A percentile compares a stretch with the other conserved stretches of the same genome.
phyloP scores from a whole-genome alignment of 2,113 vertebrate species.

The Solenodon paradoxus region DNA sequence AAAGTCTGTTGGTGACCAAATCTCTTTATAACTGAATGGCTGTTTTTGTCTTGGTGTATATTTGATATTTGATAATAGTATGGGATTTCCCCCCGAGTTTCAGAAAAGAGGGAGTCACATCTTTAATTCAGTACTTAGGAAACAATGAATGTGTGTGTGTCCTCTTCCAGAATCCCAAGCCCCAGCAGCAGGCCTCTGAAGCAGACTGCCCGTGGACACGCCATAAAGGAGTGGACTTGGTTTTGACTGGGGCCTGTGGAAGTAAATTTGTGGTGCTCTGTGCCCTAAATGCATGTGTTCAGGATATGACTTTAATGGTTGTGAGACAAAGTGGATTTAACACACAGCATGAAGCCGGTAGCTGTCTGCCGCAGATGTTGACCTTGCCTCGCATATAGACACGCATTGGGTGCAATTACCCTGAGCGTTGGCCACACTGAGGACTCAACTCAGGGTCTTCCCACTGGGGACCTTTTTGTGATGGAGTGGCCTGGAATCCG shows the following conservation, averaged over 20 bases:
- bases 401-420: slow-evolving; percentile 37
- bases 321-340: slow-evolving; percentile 64
- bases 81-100: neutral
- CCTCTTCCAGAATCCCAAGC: neutral
- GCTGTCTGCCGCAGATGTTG: slow-evolving; percentile 68
- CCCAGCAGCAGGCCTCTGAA: neutral
- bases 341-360: slow-evolving; percentile 58
- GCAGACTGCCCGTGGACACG: neutral
- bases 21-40: neutral
- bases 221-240: neutral
- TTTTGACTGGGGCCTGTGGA: slow-evolving; percentile 61
- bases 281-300: slow-evolving; percentile 55
- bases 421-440: slow-evolving; percentile 66
- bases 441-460: slow-evolving; percentile 71
- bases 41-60: neutral
- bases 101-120: neutral
- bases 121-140: neutral
- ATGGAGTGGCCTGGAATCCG: slow-evolving; percentile 70
- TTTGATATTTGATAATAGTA: neutral
- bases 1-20: neutral
- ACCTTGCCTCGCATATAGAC: slow-evolving; percentile 51
- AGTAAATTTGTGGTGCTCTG: neutral
- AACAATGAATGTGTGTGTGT: neutral
- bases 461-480: slow-evolving; percentile 79
- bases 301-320: neutral